Conservation (phyloP, 2,797 vertebrate species). For the Catharus ustulatus region DNA sequence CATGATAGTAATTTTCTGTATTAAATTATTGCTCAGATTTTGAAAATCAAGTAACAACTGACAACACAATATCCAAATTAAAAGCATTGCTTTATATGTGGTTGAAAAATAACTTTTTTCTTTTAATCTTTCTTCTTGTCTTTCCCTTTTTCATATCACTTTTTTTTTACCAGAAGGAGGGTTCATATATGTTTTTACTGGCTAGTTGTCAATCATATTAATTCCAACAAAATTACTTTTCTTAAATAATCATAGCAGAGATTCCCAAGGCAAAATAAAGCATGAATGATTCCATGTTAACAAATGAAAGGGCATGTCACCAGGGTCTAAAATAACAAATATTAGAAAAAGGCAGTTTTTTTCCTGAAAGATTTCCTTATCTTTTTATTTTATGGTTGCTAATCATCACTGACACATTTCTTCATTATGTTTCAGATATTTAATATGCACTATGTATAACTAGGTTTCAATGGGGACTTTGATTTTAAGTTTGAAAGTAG, state of each 20-base stretch:
- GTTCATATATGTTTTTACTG: not conserved
- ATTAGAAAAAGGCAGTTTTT: not conserved
- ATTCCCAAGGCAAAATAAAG: slow-evolving; percentile 29
- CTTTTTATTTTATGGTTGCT: not conserved
- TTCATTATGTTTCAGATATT: not conserved
- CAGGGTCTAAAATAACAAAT: not conserved
- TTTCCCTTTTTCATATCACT: not conserved
- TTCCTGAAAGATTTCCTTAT: not conserved
- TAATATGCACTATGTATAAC: not conserved
- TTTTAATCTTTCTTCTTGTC: not conserved
- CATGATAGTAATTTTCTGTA: not conserved
- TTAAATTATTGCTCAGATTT: not conserved
- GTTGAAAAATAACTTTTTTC: not conserved
- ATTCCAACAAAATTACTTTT: slow-evolving; percentile 52
- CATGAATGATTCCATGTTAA: not conserved
- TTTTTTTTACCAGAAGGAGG: not conserved
- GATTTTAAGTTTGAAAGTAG: not conserved
- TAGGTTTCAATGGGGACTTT: not conserved
- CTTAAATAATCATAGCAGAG: slow-evolving; percentile 36
- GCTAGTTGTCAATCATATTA: slow-evolving; percentile 41
- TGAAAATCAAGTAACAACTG: not conserved
- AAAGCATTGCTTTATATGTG: not conserved
- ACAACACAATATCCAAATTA: not conserved
- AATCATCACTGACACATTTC: not conserved
- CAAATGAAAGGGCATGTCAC: slow-evolving; percentile 30